Percentiles rank a stretch among this genome's conserved stretches.
Conservation (phyloP, 2,888 invertebrate species). For the Caenorhabditis zanzibari region DNA sequence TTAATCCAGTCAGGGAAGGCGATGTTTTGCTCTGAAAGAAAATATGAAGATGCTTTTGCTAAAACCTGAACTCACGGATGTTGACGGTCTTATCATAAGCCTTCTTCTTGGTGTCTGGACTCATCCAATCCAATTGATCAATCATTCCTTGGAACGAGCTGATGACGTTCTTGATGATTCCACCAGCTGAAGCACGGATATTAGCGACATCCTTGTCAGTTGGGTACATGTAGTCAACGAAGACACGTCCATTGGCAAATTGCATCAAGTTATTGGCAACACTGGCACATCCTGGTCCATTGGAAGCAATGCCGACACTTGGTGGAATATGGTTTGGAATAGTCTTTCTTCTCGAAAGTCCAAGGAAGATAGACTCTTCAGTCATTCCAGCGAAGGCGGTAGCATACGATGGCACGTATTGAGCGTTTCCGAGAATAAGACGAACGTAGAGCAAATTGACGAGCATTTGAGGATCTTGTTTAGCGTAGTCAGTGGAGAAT, state of each 20-base stretch:
- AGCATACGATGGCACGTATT: constrained; percentile 67
- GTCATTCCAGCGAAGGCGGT: constrained; percentile 41
- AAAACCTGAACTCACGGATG: constrained; percentile 62
- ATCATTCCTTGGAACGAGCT: constrained; percentile 79
- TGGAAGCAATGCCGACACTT: constrained; percentile 1
- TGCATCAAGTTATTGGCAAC: constrained; percentile 71
- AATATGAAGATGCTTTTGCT: neutral
- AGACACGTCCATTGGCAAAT: constrained; percentile 78
- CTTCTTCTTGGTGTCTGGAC: constrained; percentile 62
- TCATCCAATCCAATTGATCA: constrained; percentile 77
- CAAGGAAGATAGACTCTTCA: constrained; percentile 53
- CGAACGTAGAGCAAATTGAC: constrained; percentile 74
- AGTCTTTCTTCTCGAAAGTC: constrained; percentile 59
- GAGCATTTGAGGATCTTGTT: constrained; percentile 32
- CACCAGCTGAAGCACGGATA: constrained; percentile 69
- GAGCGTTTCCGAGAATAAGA: constrained; percentile 68
- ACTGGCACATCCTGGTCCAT: constrained; percentile 60
- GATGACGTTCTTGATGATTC: constrained; percentile 72
- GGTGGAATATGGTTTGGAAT: constrained; percentile 50
- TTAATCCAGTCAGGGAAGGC: constrained; percentile 77
- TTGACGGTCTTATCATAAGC: constrained; percentile 74
- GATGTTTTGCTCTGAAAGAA: constrained; percentile 70
- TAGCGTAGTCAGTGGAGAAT: constrained; percentile 44
- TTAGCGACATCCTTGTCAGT: constrained; percentile 47
- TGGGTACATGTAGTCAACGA: constrained; percentile 79